A percentile compares a stretch with the other conserved stretches of the same genome.
Evolutionary conservation across 2,113 vertebrate genomes (phyloP).

Genomic region (Nothobranchius furzeri): DNA sequence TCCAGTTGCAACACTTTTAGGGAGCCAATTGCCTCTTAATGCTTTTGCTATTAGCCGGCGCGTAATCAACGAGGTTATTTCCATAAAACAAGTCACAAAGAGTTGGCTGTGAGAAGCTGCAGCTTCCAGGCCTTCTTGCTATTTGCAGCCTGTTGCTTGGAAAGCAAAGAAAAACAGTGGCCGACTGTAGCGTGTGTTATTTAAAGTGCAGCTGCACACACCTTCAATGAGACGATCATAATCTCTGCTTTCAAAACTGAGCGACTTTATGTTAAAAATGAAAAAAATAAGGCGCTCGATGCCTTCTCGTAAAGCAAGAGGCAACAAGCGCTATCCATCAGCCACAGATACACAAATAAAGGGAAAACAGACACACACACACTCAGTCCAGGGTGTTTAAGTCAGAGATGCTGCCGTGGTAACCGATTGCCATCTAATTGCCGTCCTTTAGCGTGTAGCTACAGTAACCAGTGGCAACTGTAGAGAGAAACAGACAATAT

Average conservation of each 20-base stretch:
- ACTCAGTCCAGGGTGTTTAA: slow-evolving; percentile 74
- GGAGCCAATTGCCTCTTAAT: slow-evolving; percentile 55
- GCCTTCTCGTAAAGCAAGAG: slow-evolving; percentile 68
- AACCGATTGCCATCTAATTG: slow-evolving; percentile 84
- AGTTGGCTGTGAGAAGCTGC: slow-evolving; percentile 55
- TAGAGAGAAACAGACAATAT: slow-evolving; percentile 50
- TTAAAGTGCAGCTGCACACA: slow-evolving; percentile 63
- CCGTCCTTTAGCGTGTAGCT: slow-evolving; percentile 67
- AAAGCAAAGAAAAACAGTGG: slow-evolving; percentile 51
- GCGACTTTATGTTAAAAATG: slow-evolving; percentile 48
- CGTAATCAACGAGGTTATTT: slow-evolving; percentile 63
- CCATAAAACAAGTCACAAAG: slow-evolving; percentile 66
- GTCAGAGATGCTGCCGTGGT: slow-evolving; percentile 75
- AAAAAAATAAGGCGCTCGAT: slow-evolving; percentile 54
- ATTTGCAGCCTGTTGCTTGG: slow-evolving; percentile 54
- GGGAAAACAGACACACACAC: slow-evolving; percentile 47
- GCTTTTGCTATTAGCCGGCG: slow-evolving; percentile 50
- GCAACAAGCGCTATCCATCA: slow-evolving; percentile 66
- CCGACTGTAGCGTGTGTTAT: slow-evolving; percentile 48
- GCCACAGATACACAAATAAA: slow-evolving; percentile 61
- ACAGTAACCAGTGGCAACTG: slow-evolving; percentile 80
- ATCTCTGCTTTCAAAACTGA: slow-evolving; percentile 55
- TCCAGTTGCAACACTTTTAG: slow-evolving; percentile 39
- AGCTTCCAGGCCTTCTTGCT: slow-evolving; percentile 37
- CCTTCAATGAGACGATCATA: slow-evolving; percentile 75